phyloP scores from a whole-genome alignment of 2,797 vertebrate genomes.

The Gadopsis bispinosus region DNA sequence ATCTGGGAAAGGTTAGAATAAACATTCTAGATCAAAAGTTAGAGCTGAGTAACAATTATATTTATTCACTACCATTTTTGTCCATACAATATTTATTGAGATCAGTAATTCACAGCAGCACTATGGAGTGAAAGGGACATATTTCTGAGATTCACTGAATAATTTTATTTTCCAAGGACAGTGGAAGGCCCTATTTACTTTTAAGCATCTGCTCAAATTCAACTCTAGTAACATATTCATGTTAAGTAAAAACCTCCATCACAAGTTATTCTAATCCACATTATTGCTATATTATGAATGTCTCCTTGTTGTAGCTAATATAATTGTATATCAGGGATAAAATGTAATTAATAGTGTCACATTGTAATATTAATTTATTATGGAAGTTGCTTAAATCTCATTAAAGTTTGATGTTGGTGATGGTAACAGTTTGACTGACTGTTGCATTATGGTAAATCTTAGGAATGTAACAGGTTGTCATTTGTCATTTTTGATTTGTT shows the following conservation, averaged over 20 bases:
- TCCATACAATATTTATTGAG: neutral
- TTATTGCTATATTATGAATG: neutral
- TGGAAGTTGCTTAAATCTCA: neutral
- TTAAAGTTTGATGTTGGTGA: neutral
- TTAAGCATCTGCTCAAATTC: neutral
- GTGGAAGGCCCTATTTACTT: neutral
- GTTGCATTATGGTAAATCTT: neutral
- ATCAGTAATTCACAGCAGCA: neutral
- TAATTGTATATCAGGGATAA: neutral
- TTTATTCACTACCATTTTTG: neutral
- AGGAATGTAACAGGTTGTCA: neutral
- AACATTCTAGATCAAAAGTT: neutral
- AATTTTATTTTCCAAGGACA: neutral
- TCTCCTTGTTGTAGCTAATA: neutral
- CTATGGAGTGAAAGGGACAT: neutral
- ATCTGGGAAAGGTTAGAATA: neutral
- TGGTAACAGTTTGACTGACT: neutral
- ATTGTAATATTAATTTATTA: neutral
- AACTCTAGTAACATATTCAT: neutral
- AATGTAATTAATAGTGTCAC: neutral
- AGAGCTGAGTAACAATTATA: neutral
- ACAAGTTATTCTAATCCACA: neutral
- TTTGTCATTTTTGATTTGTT: conserved; percentile 14
- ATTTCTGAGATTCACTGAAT: neutral
- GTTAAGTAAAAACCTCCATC: too few relatives aligned